Evolutionary conservation across 1,140 invertebrate species (phyloP).

Genomic region (Centruroides sculpturatus): DNA sequence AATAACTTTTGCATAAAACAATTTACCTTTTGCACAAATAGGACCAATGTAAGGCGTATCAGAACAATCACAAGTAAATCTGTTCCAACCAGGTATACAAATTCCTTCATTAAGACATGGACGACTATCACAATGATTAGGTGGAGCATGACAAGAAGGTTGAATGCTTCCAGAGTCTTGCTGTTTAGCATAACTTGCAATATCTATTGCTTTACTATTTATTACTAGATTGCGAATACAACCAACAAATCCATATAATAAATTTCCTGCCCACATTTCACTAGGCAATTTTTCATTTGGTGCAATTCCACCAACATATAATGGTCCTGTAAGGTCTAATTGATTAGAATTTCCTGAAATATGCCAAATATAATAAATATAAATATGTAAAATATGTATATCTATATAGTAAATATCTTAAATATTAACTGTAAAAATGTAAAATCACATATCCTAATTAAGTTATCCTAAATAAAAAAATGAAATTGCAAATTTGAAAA

Average conservation of each 20-base stretch:
- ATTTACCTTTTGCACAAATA: constrained; percentile 72
- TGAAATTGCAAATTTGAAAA: too few relatives aligned
- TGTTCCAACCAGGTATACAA: constrained; percentile 89
- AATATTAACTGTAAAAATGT: too few relatives aligned
- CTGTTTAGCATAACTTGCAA: constrained; percentile 70
- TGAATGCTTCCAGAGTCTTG: constrained; percentile 83
- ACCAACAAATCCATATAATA: constrained; percentile 83
- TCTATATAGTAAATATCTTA: too few relatives aligned
- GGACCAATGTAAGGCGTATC: constrained; percentile 75
- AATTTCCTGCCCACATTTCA: constrained; percentile 75
- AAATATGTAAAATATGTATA: background rate
- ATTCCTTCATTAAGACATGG: constrained; percentile 82
- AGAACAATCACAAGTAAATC: constrained; percentile 89
- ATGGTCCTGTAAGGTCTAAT: constrained; percentile 70
- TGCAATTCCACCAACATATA: constrained; percentile 79
- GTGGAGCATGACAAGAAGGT: constrained; percentile 62
- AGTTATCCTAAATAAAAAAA: too few relatives aligned
- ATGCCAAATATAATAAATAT: background rate
- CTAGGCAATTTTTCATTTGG: constrained; percentile 31
- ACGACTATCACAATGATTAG: constrained; percentile 60
- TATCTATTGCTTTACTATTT: constrained; percentile 77
- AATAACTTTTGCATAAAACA: background rate
- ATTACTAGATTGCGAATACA: constrained; percentile 85
- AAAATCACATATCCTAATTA: too few relatives aligned
- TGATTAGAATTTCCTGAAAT: constrained; percentile 50